Evolutionary conservation across 2,113 vertebrate genomes (phyloP).

Genomic region (Muntiacus muntjak): DNA sequence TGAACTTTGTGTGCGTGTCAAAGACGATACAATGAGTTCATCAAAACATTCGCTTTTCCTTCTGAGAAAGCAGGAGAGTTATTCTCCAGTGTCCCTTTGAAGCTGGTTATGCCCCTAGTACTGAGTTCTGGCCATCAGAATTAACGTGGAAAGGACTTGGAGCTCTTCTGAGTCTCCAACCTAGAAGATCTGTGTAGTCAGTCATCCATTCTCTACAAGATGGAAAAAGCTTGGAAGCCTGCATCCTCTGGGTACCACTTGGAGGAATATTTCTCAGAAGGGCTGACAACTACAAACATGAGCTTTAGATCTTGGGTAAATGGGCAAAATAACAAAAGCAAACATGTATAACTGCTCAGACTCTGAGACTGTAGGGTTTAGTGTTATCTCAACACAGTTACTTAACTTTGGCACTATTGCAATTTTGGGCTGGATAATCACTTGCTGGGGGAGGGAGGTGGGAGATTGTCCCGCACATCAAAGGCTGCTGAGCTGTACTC

Average conservation of each 20-base stretch:
- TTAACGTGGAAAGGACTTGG: neutral
- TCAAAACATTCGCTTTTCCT: neutral
- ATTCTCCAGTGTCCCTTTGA: neutral
- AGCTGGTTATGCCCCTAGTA: neutral
- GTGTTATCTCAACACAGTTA: neutral
- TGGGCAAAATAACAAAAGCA: neutral
- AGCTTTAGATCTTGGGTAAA: neutral
- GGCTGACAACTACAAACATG: neutral
- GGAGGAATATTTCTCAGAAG: neutral
- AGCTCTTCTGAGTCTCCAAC: rapidly evolving
- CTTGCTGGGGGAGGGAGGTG: neutral
- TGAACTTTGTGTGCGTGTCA: neutral
- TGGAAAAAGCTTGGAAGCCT: neutral
- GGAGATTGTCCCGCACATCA: neutral
- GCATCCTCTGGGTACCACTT: neutral
- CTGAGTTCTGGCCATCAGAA: neutral
- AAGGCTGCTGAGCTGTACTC: neutral
- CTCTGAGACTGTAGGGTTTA: neutral
- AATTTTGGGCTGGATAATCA: neutral
- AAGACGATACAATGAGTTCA: neutral
- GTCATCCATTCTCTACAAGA: neutral
- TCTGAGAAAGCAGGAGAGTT: neutral
- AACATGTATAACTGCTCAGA: neutral
- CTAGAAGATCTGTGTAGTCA: too few relatives aligned
- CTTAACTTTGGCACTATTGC: neutral